phyloP scores from a whole-genome alignment of 2,888 invertebrate species.

The Hirtodrosophila histrioides region DNA sequence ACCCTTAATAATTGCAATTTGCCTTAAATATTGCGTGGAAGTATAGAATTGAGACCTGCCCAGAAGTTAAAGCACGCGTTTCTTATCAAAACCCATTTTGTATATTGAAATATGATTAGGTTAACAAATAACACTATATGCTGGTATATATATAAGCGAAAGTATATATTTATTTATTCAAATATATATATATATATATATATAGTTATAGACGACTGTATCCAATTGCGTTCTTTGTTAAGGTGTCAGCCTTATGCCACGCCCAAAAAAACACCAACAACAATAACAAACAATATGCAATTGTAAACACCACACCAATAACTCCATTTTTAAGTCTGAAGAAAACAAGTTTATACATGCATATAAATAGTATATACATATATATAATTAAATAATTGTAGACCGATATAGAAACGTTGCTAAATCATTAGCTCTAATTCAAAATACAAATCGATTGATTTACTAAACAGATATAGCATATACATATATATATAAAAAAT shows the following conservation, averaged over 20 bases:
- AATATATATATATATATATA: conserved; percentile 1
- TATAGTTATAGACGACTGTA: conserved; percentile 39
- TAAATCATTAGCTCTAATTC: conserved; percentile 30
- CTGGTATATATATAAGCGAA: not conserved
- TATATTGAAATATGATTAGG: conserved; percentile 8
- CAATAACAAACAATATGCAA: conserved; percentile 18
- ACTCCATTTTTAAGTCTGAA: conserved; percentile 73
- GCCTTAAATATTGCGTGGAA: conserved; percentile 56
- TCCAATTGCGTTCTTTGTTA: conserved; percentile 41
- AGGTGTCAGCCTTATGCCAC: conserved; percentile 40
- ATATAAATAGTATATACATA: conserved; percentile 27
- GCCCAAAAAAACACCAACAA: conserved; percentile 17
- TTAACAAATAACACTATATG: conserved; percentile 3
- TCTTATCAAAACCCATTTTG: conserved; percentile 8
- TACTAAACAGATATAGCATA: conserved; percentile 15
- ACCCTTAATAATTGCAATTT: conserved; percentile 61
- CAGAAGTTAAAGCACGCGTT: conserved; percentile 9
- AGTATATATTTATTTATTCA: not conserved
- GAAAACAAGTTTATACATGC: conserved; percentile 40
- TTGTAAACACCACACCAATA: conserved; percentile 47
- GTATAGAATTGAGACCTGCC: conserved; percentile 18
- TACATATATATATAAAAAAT: conserved; percentile 13
- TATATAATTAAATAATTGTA: conserved; percentile 28
- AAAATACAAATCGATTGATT: conserved; percentile 19
- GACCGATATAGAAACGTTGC: conserved; percentile 25